Evolutionary conservation across 1,140 invertebrate species (phyloP).

Genomic region (Xylocopa sonorina): DNA sequence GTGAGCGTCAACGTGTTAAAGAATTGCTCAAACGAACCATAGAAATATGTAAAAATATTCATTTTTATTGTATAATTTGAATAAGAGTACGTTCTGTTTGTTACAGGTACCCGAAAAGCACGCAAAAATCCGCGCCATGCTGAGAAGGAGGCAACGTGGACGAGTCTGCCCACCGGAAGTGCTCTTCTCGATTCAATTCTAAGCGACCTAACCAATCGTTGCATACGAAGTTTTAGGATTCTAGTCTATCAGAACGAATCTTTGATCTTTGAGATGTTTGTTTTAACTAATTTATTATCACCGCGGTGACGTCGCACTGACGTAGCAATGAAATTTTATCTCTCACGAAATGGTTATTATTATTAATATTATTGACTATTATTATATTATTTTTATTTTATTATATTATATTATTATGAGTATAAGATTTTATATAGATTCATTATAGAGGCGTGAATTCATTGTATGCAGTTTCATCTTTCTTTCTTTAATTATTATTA

Average conservation of each 20-base stretch:
- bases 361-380: slow-evolving; percentile 47
- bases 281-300: slow-evolving; percentile 76
- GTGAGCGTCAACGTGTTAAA: no score
- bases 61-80: no score
- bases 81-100: background rate
- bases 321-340: slow-evolving; percentile 51
- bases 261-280: slow-evolving; percentile 70
- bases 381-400: slow-evolving; percentile 28
- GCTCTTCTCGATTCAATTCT: slow-evolving; percentile 70
- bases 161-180: slow-evolving; percentile 73
- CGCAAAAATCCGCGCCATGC: slow-evolving; percentile 75
- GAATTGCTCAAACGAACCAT: no score
- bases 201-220: slow-evolving; percentile 48
- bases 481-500: background rate
- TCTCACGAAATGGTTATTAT: slow-evolving; percentile 20
- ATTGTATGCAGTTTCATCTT: slow-evolving; percentile 48
- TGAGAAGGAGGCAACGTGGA: slow-evolving; percentile 62
- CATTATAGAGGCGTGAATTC: slow-evolving; percentile 47
- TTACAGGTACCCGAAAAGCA: slow-evolving; percentile 77
- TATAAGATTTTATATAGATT: slow-evolving; percentile 62
- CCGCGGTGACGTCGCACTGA: slow-evolving; percentile 52
- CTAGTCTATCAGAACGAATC: slow-evolving; percentile 76
- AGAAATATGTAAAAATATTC: no score
- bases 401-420: slow-evolving; percentile 53
- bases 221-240: slow-evolving; percentile 73